Evolutionary conservation across 1,140 invertebrate genomes (phyloP).

Genomic region (Microplitis demolitor): DNA sequence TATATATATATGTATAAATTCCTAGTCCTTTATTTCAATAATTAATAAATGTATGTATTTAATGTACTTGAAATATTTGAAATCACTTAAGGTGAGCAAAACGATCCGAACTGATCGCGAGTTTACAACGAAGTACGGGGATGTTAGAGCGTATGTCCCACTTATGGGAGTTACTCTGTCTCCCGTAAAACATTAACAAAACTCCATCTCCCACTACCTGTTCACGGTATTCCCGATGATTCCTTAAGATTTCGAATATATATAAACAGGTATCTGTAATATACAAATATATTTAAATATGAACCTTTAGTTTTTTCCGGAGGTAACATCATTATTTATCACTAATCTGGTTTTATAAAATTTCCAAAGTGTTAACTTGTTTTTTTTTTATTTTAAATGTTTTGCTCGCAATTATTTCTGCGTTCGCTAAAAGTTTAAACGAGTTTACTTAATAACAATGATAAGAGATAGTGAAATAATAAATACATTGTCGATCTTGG

Average conservation of each 20-base stretch:
- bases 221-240: neutral
- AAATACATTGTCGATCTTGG: too few relatives aligned
- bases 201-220: slow-evolving; percentile 23
- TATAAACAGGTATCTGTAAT: neutral
- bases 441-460: too few relatives aligned
- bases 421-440: too few relatives aligned
- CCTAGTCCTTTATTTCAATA: too few relatives aligned
- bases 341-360: neutral
- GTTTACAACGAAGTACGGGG: slow-evolving; percentile 54
- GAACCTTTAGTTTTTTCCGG: neutral
- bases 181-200: slow-evolving; percentile 39
- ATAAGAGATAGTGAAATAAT: too few relatives aligned
- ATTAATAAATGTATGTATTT: neutral
- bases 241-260: slow-evolving; percentile 1
- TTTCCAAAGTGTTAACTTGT: too few relatives aligned
- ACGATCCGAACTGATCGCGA: slow-evolving; percentile 44
- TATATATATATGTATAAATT: too few relatives aligned
- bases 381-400: too few relatives aligned
- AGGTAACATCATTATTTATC: neutral
- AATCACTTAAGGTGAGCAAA: neutral
- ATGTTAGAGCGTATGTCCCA: slow-evolving; percentile 55
- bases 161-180: slow-evolving; percentile 45
- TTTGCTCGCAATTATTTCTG: too few relatives aligned
- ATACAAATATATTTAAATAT: neutral
- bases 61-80: neutral